Base-by-base conservation (phyloP, 2,797 vertebrate species). In the Danio aesculapii region DNA sequence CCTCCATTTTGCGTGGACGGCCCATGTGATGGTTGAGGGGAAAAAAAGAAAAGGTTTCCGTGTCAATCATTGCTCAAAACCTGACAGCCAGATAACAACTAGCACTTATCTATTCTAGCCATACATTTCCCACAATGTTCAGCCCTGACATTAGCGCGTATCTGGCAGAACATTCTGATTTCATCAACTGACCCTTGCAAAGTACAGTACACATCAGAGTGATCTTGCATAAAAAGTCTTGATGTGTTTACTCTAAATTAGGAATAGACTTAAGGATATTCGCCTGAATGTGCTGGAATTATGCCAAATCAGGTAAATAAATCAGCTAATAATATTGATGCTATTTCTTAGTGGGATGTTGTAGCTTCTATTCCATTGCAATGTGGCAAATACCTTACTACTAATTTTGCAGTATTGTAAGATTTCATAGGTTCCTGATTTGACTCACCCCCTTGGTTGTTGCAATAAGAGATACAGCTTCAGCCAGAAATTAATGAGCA, bases 1-100 rank as follows among this genome's bases (percentile, higher is more conserved):
- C 71, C 52, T 58, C 85, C 70, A 85, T 89, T 91, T 90, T 84
- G 84, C 74, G 81, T 84, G 72, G 72, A 49, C 16, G 58, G 77
- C 61, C 52, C 76, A 86, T 71, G 80, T 86, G 85, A 81, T 57
- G 71, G 77, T 81, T 57, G 75, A 78, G 75, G 61, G 55, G 21
- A 72, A 44, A 72, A 70, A 41, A 6, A 77, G 3, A 30, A 1
- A 30, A 30, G 61, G 71, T 62, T 64, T 82, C 6, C 30, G 63
- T 84, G 75, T 85, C 79, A 85, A 83, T 81, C 78, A 84, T 81
- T 74, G 77, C 79, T 86, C 87, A 87, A 84, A 73, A 73, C 75
- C 70, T 75, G 75, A 77, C 77, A 85, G 49, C 7, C 74, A 61
- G 73, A 73, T 49, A 2, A 10, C 84, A 84, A 17, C 44, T 63